Evolutionary conservation across 1,140 invertebrate genomes (phyloP).

Genomic region (Scylla paramamosain): DNA sequence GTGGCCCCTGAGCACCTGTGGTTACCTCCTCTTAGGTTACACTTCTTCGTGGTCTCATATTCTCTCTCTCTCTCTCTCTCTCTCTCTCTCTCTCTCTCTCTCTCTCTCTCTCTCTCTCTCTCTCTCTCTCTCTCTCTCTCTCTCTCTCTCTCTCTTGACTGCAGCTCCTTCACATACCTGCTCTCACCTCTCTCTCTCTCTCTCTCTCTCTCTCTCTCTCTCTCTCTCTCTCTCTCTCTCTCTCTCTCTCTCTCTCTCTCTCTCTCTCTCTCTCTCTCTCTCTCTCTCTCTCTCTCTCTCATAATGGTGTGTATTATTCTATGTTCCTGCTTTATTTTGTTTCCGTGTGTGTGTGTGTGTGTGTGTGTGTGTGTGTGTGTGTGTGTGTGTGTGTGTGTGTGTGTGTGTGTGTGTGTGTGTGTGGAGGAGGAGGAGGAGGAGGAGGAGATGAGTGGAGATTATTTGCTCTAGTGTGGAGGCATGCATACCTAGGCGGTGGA

Average conservation of each 20-base stretch:
- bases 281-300: constrained; percentile 20
- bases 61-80: constrained; percentile 30
- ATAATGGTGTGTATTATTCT: background rate
- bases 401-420: background rate
- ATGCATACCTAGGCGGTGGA: background rate
- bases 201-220: background rate
- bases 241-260: background rate
- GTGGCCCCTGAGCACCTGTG: background rate
- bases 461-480: background rate
- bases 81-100: background rate
- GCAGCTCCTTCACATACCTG: background rate
- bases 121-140: constrained; percentile 10
- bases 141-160: background rate
- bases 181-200: background rate
- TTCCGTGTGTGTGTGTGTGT: background rate
- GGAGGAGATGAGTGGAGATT: background rate
- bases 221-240: background rate
- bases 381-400: constrained; percentile 27
- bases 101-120: background rate
- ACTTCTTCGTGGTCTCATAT: background rate
- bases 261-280: background rate
- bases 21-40: background rate
- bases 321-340: background rate
- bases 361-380: background rate
- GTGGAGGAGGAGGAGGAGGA: background rate